Conservation (phyloP, 2,888 invertebrate genomes). For the Acleris laterana region DNA sequence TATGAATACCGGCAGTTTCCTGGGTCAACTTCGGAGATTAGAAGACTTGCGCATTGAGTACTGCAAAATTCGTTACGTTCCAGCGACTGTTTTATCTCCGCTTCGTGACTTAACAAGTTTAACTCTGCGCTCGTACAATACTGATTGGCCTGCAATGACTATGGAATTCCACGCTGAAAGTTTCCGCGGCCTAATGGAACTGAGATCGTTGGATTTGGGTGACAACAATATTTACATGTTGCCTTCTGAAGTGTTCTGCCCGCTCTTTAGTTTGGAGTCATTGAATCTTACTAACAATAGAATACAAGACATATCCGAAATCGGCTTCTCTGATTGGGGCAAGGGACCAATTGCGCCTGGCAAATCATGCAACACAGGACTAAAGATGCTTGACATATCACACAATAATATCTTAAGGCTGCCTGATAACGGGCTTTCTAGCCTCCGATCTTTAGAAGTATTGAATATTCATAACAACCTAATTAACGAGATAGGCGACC, state of each 20-base stretch:
- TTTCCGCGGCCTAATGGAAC: conserved; percentile 87
- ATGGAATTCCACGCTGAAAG: conserved; percentile 91
- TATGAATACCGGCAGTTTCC: conserved; percentile 85
- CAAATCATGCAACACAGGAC: conserved; percentile 88
- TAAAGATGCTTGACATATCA: conserved; percentile 89
- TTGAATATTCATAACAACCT: conserved; percentile 91
- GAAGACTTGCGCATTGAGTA: conserved; percentile 89
- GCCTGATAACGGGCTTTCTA: conserved; percentile 88
- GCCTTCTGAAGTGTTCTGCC: conserved; percentile 89
- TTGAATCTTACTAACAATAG: conserved; percentile 91
- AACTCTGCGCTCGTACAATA: conserved; percentile 89
- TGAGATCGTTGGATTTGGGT: conserved; percentile 88
- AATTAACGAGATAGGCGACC: conserved; percentile 89
- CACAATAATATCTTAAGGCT: conserved; percentile 88
- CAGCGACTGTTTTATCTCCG: conserved; percentile 87
- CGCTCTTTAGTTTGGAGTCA: conserved; percentile 86
- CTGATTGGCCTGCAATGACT: conserved; percentile 91
- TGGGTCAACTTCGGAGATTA: conserved; percentile 87
- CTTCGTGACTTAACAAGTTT: conserved; percentile 88
- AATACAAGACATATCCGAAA: conserved; percentile 89
- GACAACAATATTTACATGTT: conserved; percentile 91
- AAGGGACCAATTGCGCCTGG: conserved; percentile 87
- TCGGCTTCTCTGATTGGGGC: conserved; percentile 91
- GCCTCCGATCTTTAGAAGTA: conserved; percentile 87
- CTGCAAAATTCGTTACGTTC: conserved; percentile 91